These are phyloP conservation scores for Pipistrellus pipistrellus DNA, from an alignment of 2,797 vertebrate genomes.

Conservation along the genomic window DNA sequence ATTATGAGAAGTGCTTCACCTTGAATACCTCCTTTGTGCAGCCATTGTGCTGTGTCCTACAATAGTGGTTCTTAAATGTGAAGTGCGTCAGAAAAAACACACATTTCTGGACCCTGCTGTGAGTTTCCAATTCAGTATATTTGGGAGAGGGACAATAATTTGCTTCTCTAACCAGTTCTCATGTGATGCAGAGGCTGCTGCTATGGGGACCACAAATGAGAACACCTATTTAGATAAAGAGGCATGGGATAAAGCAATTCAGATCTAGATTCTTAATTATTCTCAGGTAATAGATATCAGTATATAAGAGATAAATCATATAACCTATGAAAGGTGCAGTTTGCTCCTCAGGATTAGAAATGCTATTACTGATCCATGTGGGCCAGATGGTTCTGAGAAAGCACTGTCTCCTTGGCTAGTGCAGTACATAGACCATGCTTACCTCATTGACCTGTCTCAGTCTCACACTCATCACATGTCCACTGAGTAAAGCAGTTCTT, in stretches of 20 bases:
- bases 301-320: not conserved
- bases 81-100: not conserved
- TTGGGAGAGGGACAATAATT: not conserved
- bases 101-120: not conserved
- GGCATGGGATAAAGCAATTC: not conserved
- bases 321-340: not conserved
- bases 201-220: not conserved
- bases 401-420: no score
- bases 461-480: no score
- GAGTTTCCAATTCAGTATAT: not conserved
- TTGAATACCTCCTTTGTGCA: not conserved
- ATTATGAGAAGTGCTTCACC: not conserved
- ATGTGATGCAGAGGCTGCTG: not conserved
- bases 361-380: not conserved
- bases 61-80: not conserved
- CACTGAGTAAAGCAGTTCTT: not conserved
- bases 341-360: not conserved
- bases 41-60: not conserved
- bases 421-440: no score
- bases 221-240: not conserved
- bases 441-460: not conserved
- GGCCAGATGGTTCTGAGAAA: not conserved
- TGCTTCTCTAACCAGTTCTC: not conserved
- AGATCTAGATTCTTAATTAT: not conserved
- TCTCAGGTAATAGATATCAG: not conserved